phyloP scores from a whole-genome alignment of 2,113 vertebrate species.

The Mohoua ochrocephala region DNA sequence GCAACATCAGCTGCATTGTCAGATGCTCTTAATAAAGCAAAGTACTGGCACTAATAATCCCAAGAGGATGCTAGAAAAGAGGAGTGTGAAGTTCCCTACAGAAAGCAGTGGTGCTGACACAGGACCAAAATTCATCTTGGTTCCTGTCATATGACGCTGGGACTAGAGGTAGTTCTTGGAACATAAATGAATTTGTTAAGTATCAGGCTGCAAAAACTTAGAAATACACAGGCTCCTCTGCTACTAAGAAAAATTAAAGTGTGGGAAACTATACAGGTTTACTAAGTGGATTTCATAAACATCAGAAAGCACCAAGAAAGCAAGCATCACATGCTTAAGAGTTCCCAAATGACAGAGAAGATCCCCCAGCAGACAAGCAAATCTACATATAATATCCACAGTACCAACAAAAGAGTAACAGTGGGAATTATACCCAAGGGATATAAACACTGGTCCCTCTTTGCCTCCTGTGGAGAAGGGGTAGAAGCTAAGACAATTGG shows the following conservation, averaged over 20 bases:
- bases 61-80: not conserved
- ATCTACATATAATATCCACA: not conserved
- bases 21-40: not conserved
- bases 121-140: not conserved
- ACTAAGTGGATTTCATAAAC: not conserved
- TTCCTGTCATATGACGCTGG: not conserved
- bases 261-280: not conserved
- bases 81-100: not conserved
- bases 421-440: not conserved
- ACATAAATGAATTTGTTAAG: not conserved
- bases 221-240: not conserved
- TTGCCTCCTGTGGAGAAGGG: not conserved
- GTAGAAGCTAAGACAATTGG: not conserved
- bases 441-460: not conserved
- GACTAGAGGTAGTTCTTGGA: not conserved
- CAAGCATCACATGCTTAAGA: not conserved
- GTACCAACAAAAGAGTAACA: not conserved
- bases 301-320: not conserved
- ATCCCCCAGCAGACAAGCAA: not conserved
- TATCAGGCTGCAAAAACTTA: not conserved
- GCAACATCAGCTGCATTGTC: not conserved
- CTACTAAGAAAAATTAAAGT: not conserved
- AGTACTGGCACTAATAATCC: not conserved
- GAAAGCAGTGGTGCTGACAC: not conserved
- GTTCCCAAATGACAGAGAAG: not conserved